These are phyloP conservation scores for Etheostoma cragini DNA, from an alignment of 2,113 vertebrate species.

Conservation along the genomic window DNA sequence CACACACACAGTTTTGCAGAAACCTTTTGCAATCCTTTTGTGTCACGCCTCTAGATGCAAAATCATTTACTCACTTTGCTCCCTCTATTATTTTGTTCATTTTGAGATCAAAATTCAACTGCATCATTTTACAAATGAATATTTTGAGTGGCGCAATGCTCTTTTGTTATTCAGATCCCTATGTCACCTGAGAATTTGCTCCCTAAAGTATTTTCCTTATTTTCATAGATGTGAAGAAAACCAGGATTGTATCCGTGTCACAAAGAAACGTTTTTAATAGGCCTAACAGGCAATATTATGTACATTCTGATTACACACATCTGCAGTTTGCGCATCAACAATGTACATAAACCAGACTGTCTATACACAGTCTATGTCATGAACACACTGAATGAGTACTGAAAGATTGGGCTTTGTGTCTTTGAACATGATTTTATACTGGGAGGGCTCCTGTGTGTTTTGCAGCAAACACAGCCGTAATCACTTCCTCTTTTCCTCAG, in stretches of 20 bases:
- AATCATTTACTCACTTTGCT: neutral
- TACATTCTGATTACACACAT: neutral
- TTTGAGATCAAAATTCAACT: neutral
- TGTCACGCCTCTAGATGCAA: neutral
- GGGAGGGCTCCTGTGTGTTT: neutral
- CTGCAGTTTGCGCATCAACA: neutral
- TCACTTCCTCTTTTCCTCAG: neutral
- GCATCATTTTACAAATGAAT: neutral
- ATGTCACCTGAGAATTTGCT: conserved; percentile 7
- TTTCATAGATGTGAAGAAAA: conserved; percentile 7
- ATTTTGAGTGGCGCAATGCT: neutral
- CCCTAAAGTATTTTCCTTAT: neutral
- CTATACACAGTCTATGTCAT: too few relatives aligned
- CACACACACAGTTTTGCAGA: neutral
- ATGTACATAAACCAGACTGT: too few relatives aligned
- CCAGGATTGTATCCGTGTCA: neutral
- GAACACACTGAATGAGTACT: neutral
- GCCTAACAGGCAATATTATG: neutral
- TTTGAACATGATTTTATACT: neutral
- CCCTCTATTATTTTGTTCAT: neutral
- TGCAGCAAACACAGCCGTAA: neutral
- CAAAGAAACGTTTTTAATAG: neutral
- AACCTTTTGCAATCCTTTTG: neutral
- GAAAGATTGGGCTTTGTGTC: neutral
- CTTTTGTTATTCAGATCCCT: neutral